Conservation (phyloP, 2,113 vertebrate species). For the Micromys minutus region DNA sequence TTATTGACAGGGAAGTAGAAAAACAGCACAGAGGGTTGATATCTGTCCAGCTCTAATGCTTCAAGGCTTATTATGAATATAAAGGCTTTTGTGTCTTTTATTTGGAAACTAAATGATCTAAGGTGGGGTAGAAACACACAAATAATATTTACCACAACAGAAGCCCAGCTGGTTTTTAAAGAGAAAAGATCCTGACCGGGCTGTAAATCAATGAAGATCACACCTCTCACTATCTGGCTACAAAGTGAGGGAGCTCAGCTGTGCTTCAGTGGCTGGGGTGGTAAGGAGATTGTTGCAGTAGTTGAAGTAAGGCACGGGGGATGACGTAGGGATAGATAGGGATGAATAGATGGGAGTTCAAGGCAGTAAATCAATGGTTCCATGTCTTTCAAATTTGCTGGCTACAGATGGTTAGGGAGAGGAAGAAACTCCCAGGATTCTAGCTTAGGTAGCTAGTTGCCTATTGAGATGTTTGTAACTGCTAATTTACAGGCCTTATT, state of each 20-base stretch:
- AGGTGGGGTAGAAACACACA: too few relatives aligned
- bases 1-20: too few relatives aligned
- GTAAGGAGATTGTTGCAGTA: background rate
- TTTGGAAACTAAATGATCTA: too few relatives aligned
- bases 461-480: conserved; percentile 16
- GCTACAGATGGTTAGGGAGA: background rate
- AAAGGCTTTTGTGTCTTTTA: too few relatives aligned
- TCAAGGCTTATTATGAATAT: too few relatives aligned
- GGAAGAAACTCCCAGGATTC: background rate
- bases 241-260: background rate
- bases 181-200: background rate
- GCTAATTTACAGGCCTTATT: conserved; percentile 23
- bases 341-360: background rate
- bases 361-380: conserved; percentile 12
- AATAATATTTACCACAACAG: too few relatives aligned
- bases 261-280: background rate
- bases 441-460: conserved; percentile 1
- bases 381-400: conserved; percentile 8
- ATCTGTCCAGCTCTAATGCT: too few relatives aligned
- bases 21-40: too few relatives aligned
- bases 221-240: background rate
- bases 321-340: background rate
- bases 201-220: background rate
- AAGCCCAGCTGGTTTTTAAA: background rate
- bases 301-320: background rate